A percentile compares a stretch with the other conserved stretches of the same genome.
Conservation (phyloP, 2,113 vertebrate genomes). For the Stegastes partitus region DNA sequence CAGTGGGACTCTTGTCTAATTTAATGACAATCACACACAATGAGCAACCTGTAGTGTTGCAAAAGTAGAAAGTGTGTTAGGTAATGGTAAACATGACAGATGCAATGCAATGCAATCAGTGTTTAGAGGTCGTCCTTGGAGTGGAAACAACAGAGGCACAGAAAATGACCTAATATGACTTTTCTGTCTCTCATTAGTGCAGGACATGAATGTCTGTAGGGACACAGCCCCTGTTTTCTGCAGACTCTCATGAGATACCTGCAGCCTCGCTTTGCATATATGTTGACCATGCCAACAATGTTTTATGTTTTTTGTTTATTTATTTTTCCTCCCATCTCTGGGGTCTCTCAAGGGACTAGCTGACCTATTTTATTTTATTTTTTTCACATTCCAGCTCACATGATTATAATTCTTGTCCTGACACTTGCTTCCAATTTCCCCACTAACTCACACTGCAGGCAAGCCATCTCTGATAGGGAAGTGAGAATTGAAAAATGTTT, state of each 20-base stretch:
- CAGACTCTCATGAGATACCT: conserved; percentile 29
- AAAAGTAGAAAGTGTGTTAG: conserved; percentile 12
- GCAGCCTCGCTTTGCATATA: conserved; percentile 16
- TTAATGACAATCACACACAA: neutral
- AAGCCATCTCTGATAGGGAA: neutral
- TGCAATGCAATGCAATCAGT: neutral
- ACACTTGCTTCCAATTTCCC: conserved; percentile 22
- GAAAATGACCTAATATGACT: neutral
- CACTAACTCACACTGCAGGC: neutral
- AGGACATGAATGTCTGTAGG: conserved; percentile 10
- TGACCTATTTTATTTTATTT: conserved; percentile 51
- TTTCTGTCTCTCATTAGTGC: conserved; percentile 33
- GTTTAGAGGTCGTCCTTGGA: conserved; percentile 1
- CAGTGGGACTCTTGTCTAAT: neutral
- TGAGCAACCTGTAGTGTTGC: neutral
- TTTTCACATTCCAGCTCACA: conserved; percentile 48
- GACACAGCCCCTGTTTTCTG: conserved; percentile 32
- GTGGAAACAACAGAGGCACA: conserved; percentile 14
- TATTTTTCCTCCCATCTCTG: conserved; percentile 8
- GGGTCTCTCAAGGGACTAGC: conserved; percentile 18
- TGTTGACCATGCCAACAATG: conserved; percentile 12
- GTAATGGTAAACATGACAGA: conserved; percentile 1
- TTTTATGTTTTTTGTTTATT: conserved; percentile 17
- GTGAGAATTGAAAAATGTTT: conserved; percentile 36
- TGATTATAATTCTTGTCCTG: conserved; percentile 32